Base-by-base conservation (phyloP, 2,113 vertebrate species). In the Oreochromis spilurus region DNA sequence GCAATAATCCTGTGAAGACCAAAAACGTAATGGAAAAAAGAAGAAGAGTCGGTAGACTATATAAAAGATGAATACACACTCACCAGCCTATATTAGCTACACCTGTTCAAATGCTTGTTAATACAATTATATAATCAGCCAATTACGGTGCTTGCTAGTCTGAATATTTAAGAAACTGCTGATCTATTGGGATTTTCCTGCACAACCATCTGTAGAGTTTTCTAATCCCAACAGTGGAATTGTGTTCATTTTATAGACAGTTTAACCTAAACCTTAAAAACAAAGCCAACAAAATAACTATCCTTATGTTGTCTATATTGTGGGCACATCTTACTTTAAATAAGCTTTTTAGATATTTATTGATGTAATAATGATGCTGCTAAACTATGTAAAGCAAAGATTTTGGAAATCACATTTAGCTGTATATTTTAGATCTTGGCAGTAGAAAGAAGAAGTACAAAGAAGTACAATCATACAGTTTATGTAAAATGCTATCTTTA, bases 381-480 rank as follows among this genome's bases (percentile, higher is more conserved):
- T 38, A 65, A 65, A 65, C 34, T 65, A 65, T 65, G 60, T 21
- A 38, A 38, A 0, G 19, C 60, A 65, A 65, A 65, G 1, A 38
- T 3, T n/a, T 38, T 0, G 60, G 34, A 65, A 65, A 65, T 65
- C 34, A 65, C 19, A 38, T 65, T 38, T 38, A 21, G 34, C 38
- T 65, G 60, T 13, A 21, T 21, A 13, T 65, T 38, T 65, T 65
- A 38, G 34, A 21, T 2, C 60, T 65, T 65, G 0, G 0, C 34
- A 65, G 60, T 65, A 65, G 60, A 38, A 62, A 11, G 58, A 62
- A 62, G 29, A 62, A 62, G 65, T 21, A 43, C 36, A 43, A 70
- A 70, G 65, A 70, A 43, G 5, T 43, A 7, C n/a, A 70, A 43
- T 70, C 12, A 40, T 16, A 12, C 11, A 45, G 43, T 45, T 45